Base-by-base conservation (phyloP, 2,888 invertebrate genomes). In the Cosmia trapezina region DNA sequence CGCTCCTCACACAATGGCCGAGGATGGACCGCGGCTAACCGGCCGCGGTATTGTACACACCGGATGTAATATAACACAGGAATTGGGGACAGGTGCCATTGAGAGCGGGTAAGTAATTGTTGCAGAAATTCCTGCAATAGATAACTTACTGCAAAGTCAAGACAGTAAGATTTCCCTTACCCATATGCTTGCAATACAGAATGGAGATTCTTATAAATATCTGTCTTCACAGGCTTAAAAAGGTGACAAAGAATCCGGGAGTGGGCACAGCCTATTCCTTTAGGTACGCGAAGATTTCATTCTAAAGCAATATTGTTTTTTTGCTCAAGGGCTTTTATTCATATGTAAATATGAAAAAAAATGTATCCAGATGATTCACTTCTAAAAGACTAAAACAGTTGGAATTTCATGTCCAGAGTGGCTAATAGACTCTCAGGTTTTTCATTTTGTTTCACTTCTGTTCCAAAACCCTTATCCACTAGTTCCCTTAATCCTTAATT, bases 41-140 rank as follows among this genome's bases (percentile, higher is more conserved):
- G 61, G 62, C 61, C 81, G 45, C 12, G 54, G 83, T 80, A 75
- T 83, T 77, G 75, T 75, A 62, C 83, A 75, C 83, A 83, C 83
- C 83, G 86, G 83, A 88, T 85, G 86, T 84, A 73, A 73, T 79
- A 79, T 78, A 65, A 70, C 77, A 74, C 72, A 73, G 61, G 54
- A 71, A 22, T 59, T 51, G 59, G 43, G 87, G 83, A 63, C 71
- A 33, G 89, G 89, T 49, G 37, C 7, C 70, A 88, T 8, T 88
- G 75, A 1, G 0, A 75, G 91, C 90, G 89, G 37, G 3, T 37
- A 37, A 37, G 6, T 0, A 37, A 2, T 37, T 37, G 37, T 37
- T 37, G 3, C 37, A 37, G 37, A 2, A 37, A 37, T 5, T 37
- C 4, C 37, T 37, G 37, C 37, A 37, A 37, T 37, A 6, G 37